Percentiles rank a stretch among this genome's conserved stretches.
Conservation (phyloP, 2,888 invertebrate species). For the Amphipoea lucens region DNA sequence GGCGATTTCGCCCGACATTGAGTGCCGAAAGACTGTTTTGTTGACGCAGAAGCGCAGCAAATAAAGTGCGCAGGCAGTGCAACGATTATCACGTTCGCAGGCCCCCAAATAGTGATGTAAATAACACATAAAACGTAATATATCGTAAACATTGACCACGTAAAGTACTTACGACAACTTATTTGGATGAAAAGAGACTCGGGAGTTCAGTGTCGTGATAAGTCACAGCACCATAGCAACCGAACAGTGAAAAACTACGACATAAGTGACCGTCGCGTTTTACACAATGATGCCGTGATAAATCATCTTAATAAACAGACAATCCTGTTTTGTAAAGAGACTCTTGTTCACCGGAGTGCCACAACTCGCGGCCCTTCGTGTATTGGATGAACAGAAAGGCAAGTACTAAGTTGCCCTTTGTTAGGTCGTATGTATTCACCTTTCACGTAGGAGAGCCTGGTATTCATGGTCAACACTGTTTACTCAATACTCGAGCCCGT, state of each 20-base stretch:
- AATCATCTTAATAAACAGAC: conserved; percentile 74
- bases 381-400: conserved; percentile 90
- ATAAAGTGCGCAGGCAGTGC: conserved; percentile 89
- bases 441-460: conserved; percentile 68
- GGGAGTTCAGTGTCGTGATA: conserved; percentile 76
- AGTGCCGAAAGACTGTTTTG: conserved; percentile 77
- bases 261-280: conserved; percentile 83
- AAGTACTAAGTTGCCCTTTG: conserved; percentile 83
- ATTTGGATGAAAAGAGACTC: conserved; percentile 62
- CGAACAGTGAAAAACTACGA: conserved; percentile 84
- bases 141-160: conserved; percentile 81
- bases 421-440: conserved; percentile 76
- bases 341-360: conserved; percentile 81
- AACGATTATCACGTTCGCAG: conserved; percentile 88
- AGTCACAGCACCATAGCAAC: conserved; percentile 82
- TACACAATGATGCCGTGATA: conserved; percentile 83
- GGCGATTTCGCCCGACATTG: conserved; percentile 72
- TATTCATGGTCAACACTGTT: conserved; percentile 80
- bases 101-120: conserved; percentile 87
- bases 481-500: conserved; percentile 70
- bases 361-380: conserved; percentile 82
- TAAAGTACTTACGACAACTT: conserved; percentile 71
- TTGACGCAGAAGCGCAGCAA: conserved; percentile 89
- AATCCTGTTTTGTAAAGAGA: conserved; percentile 72
- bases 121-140: conserved; percentile 82